A percentile compares a stretch with the other conserved stretches of the same genome.
These are phyloP conservation scores for Ptychobarbus kaznakovi DNA, from an alignment of 2,797 vertebrate genomes.

Conservation along the genomic window DNA sequence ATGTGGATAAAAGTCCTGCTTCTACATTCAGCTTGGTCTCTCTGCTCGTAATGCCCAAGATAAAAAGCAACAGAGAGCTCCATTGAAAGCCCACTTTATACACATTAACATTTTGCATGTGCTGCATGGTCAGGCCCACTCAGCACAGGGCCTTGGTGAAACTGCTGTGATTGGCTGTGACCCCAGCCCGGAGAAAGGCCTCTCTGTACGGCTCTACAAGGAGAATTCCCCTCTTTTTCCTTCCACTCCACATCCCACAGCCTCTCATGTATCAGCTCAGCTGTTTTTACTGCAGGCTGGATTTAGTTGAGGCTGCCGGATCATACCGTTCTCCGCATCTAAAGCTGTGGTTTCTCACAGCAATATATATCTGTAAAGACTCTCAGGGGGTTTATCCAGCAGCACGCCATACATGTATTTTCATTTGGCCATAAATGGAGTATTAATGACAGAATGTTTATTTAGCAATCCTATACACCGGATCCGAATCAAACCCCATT, in stretches of 20 bases:
- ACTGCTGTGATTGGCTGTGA: constrained; percentile 32
- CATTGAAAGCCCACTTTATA: constrained; percentile 38
- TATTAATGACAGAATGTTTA: constrained; percentile 26
- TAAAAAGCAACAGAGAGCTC: constrained; percentile 48
- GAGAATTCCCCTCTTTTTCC: constrained; percentile 54
- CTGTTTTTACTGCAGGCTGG: constrained; percentile 43
- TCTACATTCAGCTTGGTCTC: neutral
- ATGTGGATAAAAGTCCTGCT: neutral
- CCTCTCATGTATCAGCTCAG: constrained; percentile 34
- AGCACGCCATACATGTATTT: constrained; percentile 36
- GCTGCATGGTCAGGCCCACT: constrained; percentile 34
- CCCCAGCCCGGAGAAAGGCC: constrained; percentile 41
- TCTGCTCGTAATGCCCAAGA: constrained; percentile 29
- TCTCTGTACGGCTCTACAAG: constrained; percentile 50
- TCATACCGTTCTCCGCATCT: constrained; percentile 23
- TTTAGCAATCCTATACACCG: constrained; percentile 20
- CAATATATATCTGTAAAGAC: constrained; percentile 24
- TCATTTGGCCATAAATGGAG: neutral
- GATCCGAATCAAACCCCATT: neutral
- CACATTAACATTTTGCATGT: constrained; percentile 58
- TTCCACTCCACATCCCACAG: constrained; percentile 48
- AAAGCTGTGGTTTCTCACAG: constrained; percentile 27
- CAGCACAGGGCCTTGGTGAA: constrained; percentile 39
- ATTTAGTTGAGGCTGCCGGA: constrained; percentile 26
- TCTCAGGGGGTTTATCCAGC: constrained; percentile 20